These are phyloP conservation scores for Amphimedon queenslandica DNA, from an alignment of 37 sponge, comb jelly and placozoan genomes.

Conservation along the genomic window DNA sequence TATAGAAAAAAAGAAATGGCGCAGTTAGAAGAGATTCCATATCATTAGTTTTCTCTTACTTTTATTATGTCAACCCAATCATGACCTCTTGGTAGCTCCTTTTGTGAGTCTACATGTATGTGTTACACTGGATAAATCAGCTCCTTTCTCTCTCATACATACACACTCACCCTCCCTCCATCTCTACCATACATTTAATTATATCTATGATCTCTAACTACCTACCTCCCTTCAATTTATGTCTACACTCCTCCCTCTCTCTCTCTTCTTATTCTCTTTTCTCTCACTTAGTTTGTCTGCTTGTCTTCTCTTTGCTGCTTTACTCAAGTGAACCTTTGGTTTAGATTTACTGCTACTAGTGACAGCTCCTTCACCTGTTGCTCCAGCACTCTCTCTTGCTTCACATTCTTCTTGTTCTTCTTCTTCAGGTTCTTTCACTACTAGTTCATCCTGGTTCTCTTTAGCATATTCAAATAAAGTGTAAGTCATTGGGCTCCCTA, in stretches of 20 bases:
- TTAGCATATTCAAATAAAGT: constrained; percentile 77
- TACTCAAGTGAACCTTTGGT: constrained; percentile 68
- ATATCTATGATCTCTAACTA: too few relatives aligned
- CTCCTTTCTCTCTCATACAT: too few relatives aligned
- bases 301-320: constrained; percentile 72
- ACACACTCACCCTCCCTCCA: too few relatives aligned
- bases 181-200: not conserved
- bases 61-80: constrained; percentile 89
- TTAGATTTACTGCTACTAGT: constrained; percentile 17
- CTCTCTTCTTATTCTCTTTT: not conserved
- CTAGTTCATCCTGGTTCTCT: constrained; percentile 64
- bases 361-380: not conserved
- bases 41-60: constrained; percentile 18
- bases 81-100: constrained; percentile 86
- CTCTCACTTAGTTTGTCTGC: constrained; percentile 65
- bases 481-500: constrained; percentile 79
- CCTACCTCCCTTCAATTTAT: too few relatives aligned
- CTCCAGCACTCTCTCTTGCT: not conserved
- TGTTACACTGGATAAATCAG: not conserved
- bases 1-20: too few relatives aligned
- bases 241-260: too few relatives aligned
- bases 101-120: not conserved
- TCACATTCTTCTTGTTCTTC: not conserved
- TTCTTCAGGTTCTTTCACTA: not conserved
- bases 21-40: too few relatives aligned